These are phyloP conservation scores for Mya arenaria DNA, from an alignment of 1,140 invertebrate genomes.

Conservation along the genomic window DNA sequence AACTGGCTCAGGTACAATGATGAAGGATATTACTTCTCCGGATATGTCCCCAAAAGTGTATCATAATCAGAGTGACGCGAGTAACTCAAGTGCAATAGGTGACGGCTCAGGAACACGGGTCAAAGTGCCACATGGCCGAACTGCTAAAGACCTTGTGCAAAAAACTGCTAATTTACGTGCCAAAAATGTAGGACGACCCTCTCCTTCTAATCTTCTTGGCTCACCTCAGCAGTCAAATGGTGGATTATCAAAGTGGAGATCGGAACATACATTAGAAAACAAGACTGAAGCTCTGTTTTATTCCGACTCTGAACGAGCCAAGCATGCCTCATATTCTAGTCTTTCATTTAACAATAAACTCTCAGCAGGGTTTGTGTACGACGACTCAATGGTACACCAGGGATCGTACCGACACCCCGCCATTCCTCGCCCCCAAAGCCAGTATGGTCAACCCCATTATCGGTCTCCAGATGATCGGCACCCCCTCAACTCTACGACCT, in stretches of 20 bases:
- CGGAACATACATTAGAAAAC: conserved; percentile 44
- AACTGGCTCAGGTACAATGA: conserved; percentile 29
- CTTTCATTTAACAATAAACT: conserved; percentile 44
- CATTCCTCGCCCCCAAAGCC: conserved; percentile 3
- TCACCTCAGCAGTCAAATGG: conserved; percentile 1
- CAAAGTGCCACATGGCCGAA: conserved; percentile 53
- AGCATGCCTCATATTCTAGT: conserved; percentile 49
- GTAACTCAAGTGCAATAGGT: conserved; percentile 51
- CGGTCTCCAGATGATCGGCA: conserved; percentile 38
- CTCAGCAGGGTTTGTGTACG: conserved; percentile 46
- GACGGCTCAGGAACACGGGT: background rate
- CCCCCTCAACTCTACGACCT: conserved; percentile 62
- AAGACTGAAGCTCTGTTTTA: conserved; percentile 28
- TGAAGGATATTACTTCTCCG: conserved; percentile 30
- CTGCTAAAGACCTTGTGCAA: conserved; percentile 63
- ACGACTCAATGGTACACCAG: conserved; percentile 48
- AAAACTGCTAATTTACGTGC: conserved; percentile 62
- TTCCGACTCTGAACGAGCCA: conserved; percentile 42
- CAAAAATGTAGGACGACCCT: conserved; percentile 53
- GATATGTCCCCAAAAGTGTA: conserved; percentile 38
- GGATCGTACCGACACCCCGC: background rate
- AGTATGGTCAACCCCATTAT: background rate
- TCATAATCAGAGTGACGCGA: conserved; percentile 44
- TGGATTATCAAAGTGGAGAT: conserved; percentile 36
- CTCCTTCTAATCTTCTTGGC: conserved; percentile 24